Evolutionary conservation across 2,888 invertebrate genomes (phyloP).

Genomic region (Drosophila ezoana): DNA sequence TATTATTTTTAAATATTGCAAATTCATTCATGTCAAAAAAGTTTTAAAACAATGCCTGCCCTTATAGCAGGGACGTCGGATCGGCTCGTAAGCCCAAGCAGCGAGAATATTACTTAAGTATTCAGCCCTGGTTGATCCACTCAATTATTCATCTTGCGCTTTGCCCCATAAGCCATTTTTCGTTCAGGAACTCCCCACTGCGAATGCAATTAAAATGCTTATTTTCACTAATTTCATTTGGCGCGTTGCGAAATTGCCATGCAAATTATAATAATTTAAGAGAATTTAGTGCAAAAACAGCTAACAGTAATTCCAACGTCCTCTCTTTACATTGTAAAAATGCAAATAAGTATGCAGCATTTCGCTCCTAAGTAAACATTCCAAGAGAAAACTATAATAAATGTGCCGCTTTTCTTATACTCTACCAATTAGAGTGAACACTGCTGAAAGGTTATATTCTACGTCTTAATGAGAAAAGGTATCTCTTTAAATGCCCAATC

Average conservation of each 20-base stretch:
- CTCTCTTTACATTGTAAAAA: conserved; percentile 27
- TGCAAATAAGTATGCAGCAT: conserved; percentile 49
- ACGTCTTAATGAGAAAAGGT: too few relatives aligned
- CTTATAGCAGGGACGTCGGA: too few relatives aligned
- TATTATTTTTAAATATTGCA: too few relatives aligned
- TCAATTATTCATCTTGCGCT: conserved; percentile 31
- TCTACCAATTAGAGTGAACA: not conserved
- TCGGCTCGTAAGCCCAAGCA: too few relatives aligned
- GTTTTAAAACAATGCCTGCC: too few relatives aligned
- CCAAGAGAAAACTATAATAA: conserved; percentile 3
- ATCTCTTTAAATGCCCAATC: too few relatives aligned
- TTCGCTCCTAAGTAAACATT: conserved; percentile 25
- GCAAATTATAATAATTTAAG: conserved; percentile 58
- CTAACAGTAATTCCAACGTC: not conserved
- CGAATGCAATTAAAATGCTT: conserved; percentile 65
- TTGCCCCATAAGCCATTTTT: not conserved
- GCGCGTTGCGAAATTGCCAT: conserved; percentile 48
- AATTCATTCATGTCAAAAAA: too few relatives aligned
- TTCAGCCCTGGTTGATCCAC: not conserved
- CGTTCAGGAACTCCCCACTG: not conserved
- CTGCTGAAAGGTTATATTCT: too few relatives aligned
- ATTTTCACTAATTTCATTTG: conserved; percentile 59
- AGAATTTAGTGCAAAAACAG: conserved; percentile 56
- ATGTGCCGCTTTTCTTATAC: not conserved
- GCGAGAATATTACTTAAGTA: not conserved